Evolutionary conservation across 2,113 vertebrate genomes (phyloP), one percentile per base, ranked within the genome.

Genomic region (Chunga burmeisteri): DNA sequence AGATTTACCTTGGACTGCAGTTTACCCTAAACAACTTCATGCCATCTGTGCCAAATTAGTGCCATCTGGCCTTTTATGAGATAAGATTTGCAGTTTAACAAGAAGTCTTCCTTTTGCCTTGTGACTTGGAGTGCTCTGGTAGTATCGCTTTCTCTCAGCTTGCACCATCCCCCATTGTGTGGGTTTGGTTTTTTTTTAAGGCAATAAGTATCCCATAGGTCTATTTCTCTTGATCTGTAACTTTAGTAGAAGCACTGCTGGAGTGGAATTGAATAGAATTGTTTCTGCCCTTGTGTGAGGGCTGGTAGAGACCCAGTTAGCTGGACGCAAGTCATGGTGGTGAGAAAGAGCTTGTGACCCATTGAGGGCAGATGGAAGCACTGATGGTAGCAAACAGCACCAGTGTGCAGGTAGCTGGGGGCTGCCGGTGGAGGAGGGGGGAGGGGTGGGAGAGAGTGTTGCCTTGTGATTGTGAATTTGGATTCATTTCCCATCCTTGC

Each of bases 291-390:
- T 36, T 52, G 2, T 26, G 6, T 52, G 36, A 62, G 38, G 30
- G 27, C n/a, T 75, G 25, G 10, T 68, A 55, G 38, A 89, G 40
- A 65, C 30, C 5, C 29, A 36, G 23, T 50, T 32, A 38, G 4
- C 53, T 30, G 55, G 40, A 47, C 36, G 38, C 0, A 3, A 55
- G n/a, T 42, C 6, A 1, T 13, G 4, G 49, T 32, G 20, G 26
- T 81, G 77, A 56, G 50, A n/a, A 42, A 56, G 34, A 73, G 34
- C 44, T 58, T n/a, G 7, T 38, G 53, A 55, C 11, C 8, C 8
- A 14, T 1, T 1, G 16, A 42, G n/a, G 46, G 62, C 27, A 77
- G n/a, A n/a, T 32, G 0, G 2, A 80, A 68, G 63, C 49, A 65
- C 25, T 26, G 49, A 21, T 52, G 38, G 59, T 11, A 70, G 40